phyloP scores from a whole-genome alignment of 35 echinoderm and acorn worm species.

The Hemicentrotus pulcherrimus region DNA sequence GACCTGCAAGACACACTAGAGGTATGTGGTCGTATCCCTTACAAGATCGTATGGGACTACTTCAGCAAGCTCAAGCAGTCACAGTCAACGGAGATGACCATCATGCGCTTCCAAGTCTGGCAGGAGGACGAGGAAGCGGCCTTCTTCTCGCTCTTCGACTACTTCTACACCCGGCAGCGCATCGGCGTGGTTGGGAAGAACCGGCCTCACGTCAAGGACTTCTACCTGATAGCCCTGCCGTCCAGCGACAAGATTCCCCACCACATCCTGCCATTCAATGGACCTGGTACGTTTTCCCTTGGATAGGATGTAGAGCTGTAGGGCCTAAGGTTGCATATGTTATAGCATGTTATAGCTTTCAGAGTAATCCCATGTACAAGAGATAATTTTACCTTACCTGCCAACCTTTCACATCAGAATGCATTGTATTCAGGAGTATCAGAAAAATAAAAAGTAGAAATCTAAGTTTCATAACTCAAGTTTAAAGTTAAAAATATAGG shows the following conservation, averaged over 20 bases:
- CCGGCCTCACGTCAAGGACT: slow-evolving; percentile 80
- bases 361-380: no score
- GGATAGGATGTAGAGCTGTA: background rate
- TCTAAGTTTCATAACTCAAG: no score
- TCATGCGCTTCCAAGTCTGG: slow-evolving; percentile 78
- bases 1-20: slow-evolving; percentile 66
- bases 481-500: no score
- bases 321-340: background rate
- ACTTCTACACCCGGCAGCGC: slow-evolving; percentile 86
- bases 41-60: slow-evolving; percentile 86
- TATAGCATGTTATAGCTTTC: background rate
- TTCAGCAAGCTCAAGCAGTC: slow-evolving; percentile 77
- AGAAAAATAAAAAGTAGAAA: no score
- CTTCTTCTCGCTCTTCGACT: slow-evolving; percentile 82
- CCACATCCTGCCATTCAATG: slow-evolving; percentile 76
- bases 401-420: no score
- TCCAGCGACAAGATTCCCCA: slow-evolving; percentile 62
- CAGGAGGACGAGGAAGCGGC: slow-evolving; percentile 76
- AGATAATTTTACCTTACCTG: no score
- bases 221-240: slow-evolving; percentile 87
- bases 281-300: slow-evolving; percentile 71
- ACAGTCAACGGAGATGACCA: slow-evolving; percentile 72
- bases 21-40: slow-evolving; percentile 85
- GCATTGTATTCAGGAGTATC: no score
- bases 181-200: slow-evolving; percentile 90